A percentile compares a stretch with the other conserved stretches of the same genome.
These are phyloP conservation scores for Alloscopus bannaensis DNA, from an alignment of 2,888 invertebrate species.

Conservation along the genomic window DNA sequence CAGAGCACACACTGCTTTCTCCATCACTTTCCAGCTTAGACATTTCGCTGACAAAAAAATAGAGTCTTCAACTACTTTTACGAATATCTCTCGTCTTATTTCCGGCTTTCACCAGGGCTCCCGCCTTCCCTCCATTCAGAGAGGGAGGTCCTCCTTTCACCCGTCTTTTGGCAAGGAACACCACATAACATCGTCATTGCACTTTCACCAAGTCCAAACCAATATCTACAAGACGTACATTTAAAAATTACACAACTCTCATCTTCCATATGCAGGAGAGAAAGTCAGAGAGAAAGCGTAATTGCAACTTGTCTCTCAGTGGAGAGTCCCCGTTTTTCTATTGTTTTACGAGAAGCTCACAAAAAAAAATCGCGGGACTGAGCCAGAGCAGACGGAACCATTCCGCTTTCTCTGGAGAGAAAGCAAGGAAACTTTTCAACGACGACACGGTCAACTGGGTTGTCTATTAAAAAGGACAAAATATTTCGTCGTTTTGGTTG, in stretches of 20 bases:
- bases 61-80: slow-evolving; percentile 21
- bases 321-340: too few species aligned
- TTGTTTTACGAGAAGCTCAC: too few species aligned
- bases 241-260: neutral
- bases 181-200: slow-evolving; percentile 40
- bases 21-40: neutral
- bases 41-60: slow-evolving; percentile 35
- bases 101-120: slow-evolving; percentile 32
- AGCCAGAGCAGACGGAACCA: neutral
- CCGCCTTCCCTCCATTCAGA: slow-evolving; percentile 17
- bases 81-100: slow-evolving; percentile 37
- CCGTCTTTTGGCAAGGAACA: slow-evolving; percentile 39
- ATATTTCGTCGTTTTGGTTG: slow-evolving; percentile 7
- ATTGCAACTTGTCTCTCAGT: too few species aligned
- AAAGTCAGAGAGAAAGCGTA: too few species aligned
- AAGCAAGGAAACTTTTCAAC: slow-evolving; percentile 4
- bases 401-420: neutral
- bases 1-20: neutral
- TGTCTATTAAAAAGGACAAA: slow-evolving; percentile 3
- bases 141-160: slow-evolving; percentile 40
- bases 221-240: neutral
- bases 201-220: slow-evolving; percentile 4
- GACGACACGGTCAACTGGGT: slow-evolving; percentile 13
- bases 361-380: slow-evolving; percentile 1
- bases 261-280: neutral